Conservation (phyloP, 2,797 vertebrate species). For the Craterocephalus amniculus region DNA sequence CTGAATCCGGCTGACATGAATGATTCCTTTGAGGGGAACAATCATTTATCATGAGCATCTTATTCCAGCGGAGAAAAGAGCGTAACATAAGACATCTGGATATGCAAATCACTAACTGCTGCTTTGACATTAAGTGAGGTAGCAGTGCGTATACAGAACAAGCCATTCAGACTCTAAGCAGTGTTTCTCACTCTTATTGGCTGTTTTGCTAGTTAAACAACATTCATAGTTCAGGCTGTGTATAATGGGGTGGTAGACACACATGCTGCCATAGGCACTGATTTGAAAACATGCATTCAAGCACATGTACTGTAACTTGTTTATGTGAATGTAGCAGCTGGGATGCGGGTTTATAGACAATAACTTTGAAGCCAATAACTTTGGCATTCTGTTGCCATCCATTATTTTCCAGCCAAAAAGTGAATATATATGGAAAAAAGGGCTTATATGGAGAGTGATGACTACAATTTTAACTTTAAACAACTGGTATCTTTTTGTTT, state of each 20-base stretch:
- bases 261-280: conserved; percentile 14
- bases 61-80: conserved; percentile 53
- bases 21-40: conserved; percentile 51
- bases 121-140: conserved; percentile 58
- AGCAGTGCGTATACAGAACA: conserved; percentile 45
- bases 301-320: too few species aligned
- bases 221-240: conserved; percentile 38
- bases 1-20: conserved; percentile 31
- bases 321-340: too few species aligned
- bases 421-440: too few species aligned
- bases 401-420: too few species aligned
- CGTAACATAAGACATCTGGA: conserved; percentile 70
- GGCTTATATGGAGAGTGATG: too few species aligned
- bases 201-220: conserved; percentile 39
- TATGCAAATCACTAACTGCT: conserved; percentile 50
- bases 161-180: conserved; percentile 37
- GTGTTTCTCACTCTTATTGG: conserved; percentile 33
- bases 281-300: not conserved
- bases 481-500: too few species aligned
- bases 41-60: conserved; percentile 63
- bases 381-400: not conserved
- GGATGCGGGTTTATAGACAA: not conserved
- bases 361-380: not conserved
- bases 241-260: conserved; percentile 5
- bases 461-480: too few species aligned